phyloP scores from a whole-genome alignment of 92 coral and sea anemone species.

The Palythoa caribaeorum region DNA sequence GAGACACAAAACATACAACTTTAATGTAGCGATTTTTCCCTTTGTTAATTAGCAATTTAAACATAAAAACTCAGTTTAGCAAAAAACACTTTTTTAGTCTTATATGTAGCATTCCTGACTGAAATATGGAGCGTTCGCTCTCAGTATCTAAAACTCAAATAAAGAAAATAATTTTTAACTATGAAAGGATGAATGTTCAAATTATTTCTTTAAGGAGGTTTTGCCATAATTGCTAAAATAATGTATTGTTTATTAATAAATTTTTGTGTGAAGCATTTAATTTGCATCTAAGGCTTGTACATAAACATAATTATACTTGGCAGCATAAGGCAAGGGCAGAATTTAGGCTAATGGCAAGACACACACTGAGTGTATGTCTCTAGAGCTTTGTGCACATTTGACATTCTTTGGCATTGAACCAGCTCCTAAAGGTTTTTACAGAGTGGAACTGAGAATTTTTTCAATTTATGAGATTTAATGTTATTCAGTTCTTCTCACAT shows the following conservation, averaged over 20 bases:
- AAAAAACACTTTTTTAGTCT: neutral
- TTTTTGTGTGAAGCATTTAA: neutral
- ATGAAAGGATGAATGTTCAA: neutral
- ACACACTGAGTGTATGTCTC: neutral
- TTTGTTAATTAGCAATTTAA: neutral
- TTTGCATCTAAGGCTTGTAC: neutral
- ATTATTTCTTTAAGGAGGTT: constrained; percentile 6
- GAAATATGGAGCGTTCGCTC: no score
- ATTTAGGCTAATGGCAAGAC: neutral
- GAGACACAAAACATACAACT: constrained; percentile 47
- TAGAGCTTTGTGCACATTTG: no score
- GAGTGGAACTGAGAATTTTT: no score
- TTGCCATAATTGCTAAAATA: constrained; percentile 13
- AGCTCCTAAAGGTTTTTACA: no score
- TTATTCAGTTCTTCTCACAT: no score
- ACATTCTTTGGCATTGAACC: no score
- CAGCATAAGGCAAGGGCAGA: neutral
- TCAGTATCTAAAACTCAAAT: neutral
- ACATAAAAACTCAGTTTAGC: neutral
- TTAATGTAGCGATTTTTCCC: constrained; percentile 18
- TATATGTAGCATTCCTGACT: no score
- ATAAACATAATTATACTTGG: neutral
- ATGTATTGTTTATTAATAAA: constrained; percentile 18
- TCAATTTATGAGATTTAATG: no score
- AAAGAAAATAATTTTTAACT: neutral